phyloP scores from a whole-genome alignment of 2,113 vertebrate genomes.

The Propithecus coquereli region DNA sequence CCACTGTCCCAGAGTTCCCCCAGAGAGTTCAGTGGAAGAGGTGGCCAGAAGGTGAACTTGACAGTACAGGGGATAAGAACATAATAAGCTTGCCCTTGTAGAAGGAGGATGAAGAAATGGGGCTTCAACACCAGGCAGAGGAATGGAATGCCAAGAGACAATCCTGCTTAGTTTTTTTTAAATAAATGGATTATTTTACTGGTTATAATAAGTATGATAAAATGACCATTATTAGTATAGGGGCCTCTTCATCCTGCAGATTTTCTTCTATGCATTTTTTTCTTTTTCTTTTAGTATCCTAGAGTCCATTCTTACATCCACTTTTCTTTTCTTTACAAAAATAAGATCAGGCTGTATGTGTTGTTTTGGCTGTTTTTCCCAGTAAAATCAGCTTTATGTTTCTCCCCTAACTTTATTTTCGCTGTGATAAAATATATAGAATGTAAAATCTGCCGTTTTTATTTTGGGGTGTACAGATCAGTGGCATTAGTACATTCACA shows the following conservation, averaged over 20 bases:
- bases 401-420: neutral
- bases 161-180: neutral
- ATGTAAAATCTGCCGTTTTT: neutral
- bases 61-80: neutral
- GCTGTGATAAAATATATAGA: neutral
- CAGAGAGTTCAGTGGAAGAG: neutral
- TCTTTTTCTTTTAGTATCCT: too few relatives aligned
- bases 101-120: neutral
- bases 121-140: neutral
- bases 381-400: neutral
- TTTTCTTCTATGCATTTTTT: neutral
- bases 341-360: neutral
- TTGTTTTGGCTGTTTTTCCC: neutral
- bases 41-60: neutral
- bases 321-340: neutral
- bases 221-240: neutral
- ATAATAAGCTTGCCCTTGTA: neutral
- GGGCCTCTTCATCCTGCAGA: neutral
- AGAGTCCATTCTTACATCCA: neutral
- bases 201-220: neutral
- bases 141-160: neutral
- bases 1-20: neutral
- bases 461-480: neutral
- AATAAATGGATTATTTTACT: neutral
- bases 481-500: too few relatives aligned